Conservation (phyloP, 2,888 invertebrate genomes). For the Gortyna flavago region DNA sequence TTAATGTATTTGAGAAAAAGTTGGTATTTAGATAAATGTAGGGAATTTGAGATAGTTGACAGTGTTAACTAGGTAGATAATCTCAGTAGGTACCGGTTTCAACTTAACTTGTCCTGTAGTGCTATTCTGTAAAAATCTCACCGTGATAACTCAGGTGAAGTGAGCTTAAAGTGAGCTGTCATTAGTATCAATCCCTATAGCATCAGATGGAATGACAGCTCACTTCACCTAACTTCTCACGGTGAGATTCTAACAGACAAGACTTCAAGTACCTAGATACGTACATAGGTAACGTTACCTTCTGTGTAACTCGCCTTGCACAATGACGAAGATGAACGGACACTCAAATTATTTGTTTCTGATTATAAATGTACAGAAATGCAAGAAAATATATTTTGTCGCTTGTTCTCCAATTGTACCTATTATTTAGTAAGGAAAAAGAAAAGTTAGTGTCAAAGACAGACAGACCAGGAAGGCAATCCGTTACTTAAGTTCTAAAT, state of each 20-base stretch:
- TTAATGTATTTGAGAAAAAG: background rate
- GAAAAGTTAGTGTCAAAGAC: slow-evolving; percentile 55
- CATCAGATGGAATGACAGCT: too few species aligned
- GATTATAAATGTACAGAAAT: background rate
- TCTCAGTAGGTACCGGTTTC: background rate
- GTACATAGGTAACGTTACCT: too few species aligned
- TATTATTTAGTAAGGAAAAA: slow-evolving; percentile 38
- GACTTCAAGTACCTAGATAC: background rate
- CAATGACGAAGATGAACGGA: slow-evolving; percentile 24
- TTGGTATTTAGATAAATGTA: background rate
- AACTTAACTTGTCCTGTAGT: background rate
- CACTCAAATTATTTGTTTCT: background rate
- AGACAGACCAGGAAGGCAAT: slow-evolving; percentile 35
- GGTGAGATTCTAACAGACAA: too few species aligned
- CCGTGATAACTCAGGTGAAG: too few species aligned
- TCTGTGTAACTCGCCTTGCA: too few species aligned
- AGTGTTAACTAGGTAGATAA: background rate
- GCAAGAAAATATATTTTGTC: background rate
- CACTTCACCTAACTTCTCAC: too few species aligned
- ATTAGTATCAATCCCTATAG: too few species aligned
- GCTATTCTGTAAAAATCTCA: too few species aligned
- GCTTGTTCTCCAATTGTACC: slow-evolving; percentile 17
- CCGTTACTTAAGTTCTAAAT: slow-evolving; percentile 41
- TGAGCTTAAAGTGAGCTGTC: too few species aligned
- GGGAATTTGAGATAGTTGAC: too few species aligned